Conservation (phyloP, 2,797 vertebrate genomes). For the Chloroceryle amazona region DNA sequence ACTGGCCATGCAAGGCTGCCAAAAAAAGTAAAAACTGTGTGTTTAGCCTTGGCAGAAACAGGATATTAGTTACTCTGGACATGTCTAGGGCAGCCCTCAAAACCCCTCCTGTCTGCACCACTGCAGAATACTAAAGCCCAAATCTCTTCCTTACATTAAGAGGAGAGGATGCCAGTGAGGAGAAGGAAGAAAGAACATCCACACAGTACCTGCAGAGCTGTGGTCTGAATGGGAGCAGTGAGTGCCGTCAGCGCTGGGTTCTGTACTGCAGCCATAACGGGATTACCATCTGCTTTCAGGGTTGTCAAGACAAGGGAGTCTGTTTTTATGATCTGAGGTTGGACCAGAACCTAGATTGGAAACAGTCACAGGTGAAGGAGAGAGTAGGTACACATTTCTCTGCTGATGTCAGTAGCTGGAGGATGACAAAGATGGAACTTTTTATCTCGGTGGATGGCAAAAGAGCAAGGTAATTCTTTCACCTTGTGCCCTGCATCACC, state of each 20-base stretch:
- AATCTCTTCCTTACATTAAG: not conserved
- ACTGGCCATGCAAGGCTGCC: constrained; percentile 27
- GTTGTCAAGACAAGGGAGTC: constrained; percentile 96
- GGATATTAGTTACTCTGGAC: not conserved
- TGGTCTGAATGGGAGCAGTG: constrained; percentile 92
- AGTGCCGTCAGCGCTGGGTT: constrained; percentile 91
- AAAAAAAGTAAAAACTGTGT: constrained; percentile 1
- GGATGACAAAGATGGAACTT: not conserved
- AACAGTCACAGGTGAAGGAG: not conserved
- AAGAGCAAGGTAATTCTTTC: not conserved
- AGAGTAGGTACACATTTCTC: accelerated
- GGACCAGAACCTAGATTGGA: constrained; percentile 89
- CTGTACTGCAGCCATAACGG: constrained; percentile 93
- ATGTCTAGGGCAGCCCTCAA: not conserved
- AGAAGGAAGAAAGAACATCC: not conserved
- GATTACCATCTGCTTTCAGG: constrained; percentile 92
- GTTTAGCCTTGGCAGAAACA: constrained; percentile 53
- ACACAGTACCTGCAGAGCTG: constrained; percentile 90
- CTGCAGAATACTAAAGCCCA: not conserved
- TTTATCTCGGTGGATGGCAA: not conserved
- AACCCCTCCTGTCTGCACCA: not conserved
- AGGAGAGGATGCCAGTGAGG: not conserved
- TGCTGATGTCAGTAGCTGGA: not conserved
- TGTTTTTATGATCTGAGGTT: constrained; percentile 97
- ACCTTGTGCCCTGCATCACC: not conserved